Evolutionary conservation across 92 coral and sea anemone genomes (phyloP).

Genomic region (Palythoa heliodiscus): DNA sequence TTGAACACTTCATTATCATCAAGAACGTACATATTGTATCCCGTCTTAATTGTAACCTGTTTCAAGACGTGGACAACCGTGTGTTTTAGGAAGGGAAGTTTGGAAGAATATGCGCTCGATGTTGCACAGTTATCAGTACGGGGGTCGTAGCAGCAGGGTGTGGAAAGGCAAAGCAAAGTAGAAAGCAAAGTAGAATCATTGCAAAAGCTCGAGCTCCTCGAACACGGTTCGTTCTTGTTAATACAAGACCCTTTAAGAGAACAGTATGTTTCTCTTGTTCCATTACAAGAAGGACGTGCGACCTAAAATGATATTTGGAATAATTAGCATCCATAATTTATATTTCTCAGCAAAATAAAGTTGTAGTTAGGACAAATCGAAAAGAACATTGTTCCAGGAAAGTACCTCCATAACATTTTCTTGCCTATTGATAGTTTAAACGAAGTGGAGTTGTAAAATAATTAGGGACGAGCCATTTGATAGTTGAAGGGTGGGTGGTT

Average conservation of each 20-base stretch:
- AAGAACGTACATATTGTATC: constrained; percentile 74
- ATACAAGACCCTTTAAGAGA: constrained; percentile 54
- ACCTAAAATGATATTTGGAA: constrained; percentile 33
- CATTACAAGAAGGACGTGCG: constrained; percentile 47
- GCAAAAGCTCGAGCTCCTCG: constrained; percentile 40
- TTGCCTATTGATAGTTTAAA: too few species aligned
- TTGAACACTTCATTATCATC: constrained; percentile 55
- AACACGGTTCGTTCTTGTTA: constrained; percentile 13
- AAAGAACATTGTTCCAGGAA: background rate
- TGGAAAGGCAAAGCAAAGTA: constrained; percentile 60
- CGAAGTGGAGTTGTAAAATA: too few species aligned
- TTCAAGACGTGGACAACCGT: constrained; percentile 49
- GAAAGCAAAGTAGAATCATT: constrained; percentile 51
- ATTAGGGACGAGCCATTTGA: too few species aligned
- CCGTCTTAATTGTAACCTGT: constrained; percentile 52
- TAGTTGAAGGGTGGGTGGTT: too few species aligned
- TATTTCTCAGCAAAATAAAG: background rate
- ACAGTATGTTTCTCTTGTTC: constrained; percentile 51
- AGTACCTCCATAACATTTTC: too few species aligned
- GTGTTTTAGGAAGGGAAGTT: constrained; percentile 35
- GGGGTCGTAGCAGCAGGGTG: constrained; percentile 51
- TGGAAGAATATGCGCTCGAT: constrained; percentile 27
- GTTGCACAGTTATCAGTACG: constrained; percentile 42
- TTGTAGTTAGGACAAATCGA: background rate
- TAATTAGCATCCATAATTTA: background rate